Percentiles rank a stretch among this genome's conserved stretches.
phyloP scores from a whole-genome alignment of 2,113 vertebrate species.

The Cairina moschata region DNA sequence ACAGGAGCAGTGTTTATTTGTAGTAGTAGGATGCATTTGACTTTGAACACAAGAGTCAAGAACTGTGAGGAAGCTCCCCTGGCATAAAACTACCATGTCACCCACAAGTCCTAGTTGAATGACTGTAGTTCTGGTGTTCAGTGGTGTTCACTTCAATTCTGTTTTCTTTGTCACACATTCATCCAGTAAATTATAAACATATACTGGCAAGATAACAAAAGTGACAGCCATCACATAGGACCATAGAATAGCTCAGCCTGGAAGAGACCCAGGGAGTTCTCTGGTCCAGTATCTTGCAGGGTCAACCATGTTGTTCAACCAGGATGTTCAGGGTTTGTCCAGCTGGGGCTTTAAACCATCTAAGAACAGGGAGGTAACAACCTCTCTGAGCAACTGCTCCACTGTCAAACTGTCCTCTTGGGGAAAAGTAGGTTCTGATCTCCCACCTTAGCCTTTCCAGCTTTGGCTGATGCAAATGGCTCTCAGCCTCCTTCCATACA shows the following conservation, averaged over 20 bases:
- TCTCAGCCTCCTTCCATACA: not conserved
- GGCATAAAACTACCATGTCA: not conserved
- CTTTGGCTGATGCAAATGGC: not conserved
- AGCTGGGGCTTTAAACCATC: not conserved
- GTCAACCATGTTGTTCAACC: not conserved
- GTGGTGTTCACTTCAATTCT: not conserved
- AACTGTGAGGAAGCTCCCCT: not conserved
- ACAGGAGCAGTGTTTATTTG: not conserved
- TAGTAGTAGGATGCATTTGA: not conserved
- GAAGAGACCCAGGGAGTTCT: not conserved
- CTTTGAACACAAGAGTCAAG: not conserved
- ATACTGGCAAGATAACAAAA: not conserved
- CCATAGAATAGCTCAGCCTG: not conserved
- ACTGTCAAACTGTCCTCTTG: not conserved
- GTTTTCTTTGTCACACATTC: not conserved
- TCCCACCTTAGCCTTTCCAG: not conserved
- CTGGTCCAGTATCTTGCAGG: not conserved
- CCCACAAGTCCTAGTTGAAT: not conserved
- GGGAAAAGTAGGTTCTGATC: not conserved
- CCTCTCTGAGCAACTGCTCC: not conserved
- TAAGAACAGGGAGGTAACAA: not conserved
- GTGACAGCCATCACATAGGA: not conserved
- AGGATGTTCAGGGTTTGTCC: not conserved
- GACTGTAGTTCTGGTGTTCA: not conserved
- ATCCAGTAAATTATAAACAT: not conserved